Base-by-base conservation (phyloP, 2,797 vertebrate genomes). In the Muscicapa comitata region DNA sequence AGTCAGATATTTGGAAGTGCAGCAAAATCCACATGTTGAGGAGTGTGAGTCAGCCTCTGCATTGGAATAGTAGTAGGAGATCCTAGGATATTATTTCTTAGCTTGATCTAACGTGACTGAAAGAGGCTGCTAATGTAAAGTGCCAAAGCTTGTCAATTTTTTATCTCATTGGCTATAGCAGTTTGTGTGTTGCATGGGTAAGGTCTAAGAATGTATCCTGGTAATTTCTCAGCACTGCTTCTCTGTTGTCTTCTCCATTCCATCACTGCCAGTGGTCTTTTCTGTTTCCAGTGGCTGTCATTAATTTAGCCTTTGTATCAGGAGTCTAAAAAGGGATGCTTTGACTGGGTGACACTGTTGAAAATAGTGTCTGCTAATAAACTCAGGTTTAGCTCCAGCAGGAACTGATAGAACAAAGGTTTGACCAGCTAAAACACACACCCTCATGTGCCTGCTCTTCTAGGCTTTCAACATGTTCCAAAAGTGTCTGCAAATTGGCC, bases 361-460 rank as follows among this genome's bases (percentile, higher is more conserved):
- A 37, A 21, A 42, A 28, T 24, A 45, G 33, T 4, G 7, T n/a
- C n/a, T 54, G 14, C 51, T 68, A 5, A 10, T 31, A 66, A 76
- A 51, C 40, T 75, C 9, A 9, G 17, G 17, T 58, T 81, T 72
- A 75, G 12, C 31, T 59, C 17, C 21, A 66, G 51, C 19, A 58
- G 48, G 43, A 73, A 53, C 38, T 58, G 40, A 37, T 17, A 11
- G 21, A 33, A 50, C 37, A 47, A 68, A 33, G 6, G 2, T 70
- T 62, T 87, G 47, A 10, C 29, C 10, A 37, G 28, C 31, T 63
- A 67, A 84, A 83, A 40, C 38, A 48, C n/a, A 16, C 17, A 3
- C 4, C 11, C 1, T 71, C 9, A 4, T 0, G 0, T 51, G 23
- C 8, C 25, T 58, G 7, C 2, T 10, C 29, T 86, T 67, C 28